phyloP scores from a whole-genome alignment of 2,888 invertebrate species.

The Drosophila formosana region DNA sequence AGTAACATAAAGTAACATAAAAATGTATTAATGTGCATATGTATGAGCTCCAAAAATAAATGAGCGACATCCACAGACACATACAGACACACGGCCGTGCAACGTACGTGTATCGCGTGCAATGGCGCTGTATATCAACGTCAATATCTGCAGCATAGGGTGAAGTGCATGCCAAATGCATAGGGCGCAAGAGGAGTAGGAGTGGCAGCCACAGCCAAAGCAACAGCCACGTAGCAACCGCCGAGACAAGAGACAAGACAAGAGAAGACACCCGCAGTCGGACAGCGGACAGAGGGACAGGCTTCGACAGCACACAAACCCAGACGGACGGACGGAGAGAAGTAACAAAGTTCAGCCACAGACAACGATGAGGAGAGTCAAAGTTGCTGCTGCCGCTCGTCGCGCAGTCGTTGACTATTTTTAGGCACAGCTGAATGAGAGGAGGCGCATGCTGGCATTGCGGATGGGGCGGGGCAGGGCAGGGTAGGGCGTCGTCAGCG shows the following conservation, averaged over 20 bases:
- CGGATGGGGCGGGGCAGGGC: conserved; percentile 1
- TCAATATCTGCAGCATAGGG: conserved; percentile 77
- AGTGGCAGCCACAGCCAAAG: conserved; percentile 55
- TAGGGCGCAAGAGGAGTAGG: conserved; percentile 67
- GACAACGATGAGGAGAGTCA: conserved; percentile 48
- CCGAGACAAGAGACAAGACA: conserved; percentile 45
- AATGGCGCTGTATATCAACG: conserved; percentile 76
- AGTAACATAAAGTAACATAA: conserved; percentile 21
- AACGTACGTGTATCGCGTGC: conserved; percentile 70
- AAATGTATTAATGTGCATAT: conserved; percentile 24
- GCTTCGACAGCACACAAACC: conserved; percentile 20
- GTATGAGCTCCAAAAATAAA: conserved; percentile 74
- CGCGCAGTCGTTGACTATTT: conserved; percentile 57
- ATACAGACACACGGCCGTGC: conserved; percentile 13
- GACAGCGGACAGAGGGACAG: not conserved
- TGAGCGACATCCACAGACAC: conserved; percentile 54
- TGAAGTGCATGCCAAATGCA: conserved; percentile 73
- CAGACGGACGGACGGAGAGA: conserved; percentile 48
- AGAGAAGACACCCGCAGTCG: conserved; percentile 36
- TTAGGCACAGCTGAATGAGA: conserved; percentile 50
- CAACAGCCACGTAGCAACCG: conserved; percentile 50
- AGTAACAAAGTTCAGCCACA: conserved; percentile 78
- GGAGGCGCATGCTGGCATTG: conserved; percentile 21
- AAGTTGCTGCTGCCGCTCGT: conserved; percentile 39
- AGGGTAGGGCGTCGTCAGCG: conserved; percentile 4